Evolutionary conservation across 2,797 vertebrate genomes (phyloP).

Genomic region (Agapornis canus): DNA sequence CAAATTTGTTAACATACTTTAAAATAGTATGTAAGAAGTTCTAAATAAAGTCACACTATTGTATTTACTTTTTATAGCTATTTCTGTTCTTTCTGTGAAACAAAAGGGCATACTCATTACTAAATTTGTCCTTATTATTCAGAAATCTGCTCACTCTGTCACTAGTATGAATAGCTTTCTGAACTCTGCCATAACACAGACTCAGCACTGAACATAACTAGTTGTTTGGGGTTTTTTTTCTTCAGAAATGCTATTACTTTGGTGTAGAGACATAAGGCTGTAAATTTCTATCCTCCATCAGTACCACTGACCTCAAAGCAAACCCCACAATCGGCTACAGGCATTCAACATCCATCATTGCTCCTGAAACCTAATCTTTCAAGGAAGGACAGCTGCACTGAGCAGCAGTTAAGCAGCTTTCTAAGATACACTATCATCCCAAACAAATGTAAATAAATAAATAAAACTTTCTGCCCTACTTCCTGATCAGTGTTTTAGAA

Average conservation of each 20-base stretch:
- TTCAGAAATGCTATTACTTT: constrained; percentile 49
- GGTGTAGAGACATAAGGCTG: constrained; percentile 76
- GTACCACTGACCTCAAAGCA: constrained; percentile 84
- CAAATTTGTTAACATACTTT: not conserved
- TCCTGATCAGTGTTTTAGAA: constrained; percentile 31
- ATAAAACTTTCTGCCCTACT: constrained; percentile 46
- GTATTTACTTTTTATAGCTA: not conserved
- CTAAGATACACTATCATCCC: constrained; percentile 65
- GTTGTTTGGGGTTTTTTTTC: not conserved
- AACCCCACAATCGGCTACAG: constrained; percentile 90
- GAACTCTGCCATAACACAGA: constrained; percentile 13
- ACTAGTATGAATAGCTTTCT: not conserved
- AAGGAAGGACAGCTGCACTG: constrained; percentile 86
- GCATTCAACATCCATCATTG: constrained; percentile 88
- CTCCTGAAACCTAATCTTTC: constrained; percentile 88
- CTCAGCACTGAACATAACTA: constrained; percentile 21
- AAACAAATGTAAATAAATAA: constrained; percentile 37
- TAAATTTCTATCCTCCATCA: constrained; percentile 84
- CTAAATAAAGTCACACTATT: not conserved
- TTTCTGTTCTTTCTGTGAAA: not conserved
- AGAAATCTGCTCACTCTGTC: not conserved
- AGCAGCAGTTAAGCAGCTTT: constrained; percentile 76
- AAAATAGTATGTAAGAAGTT: not conserved
- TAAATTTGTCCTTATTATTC: not conserved
- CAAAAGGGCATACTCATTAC: not conserved